phyloP scores from a whole-genome alignment of 2,797 vertebrate species.

The Aphelocoma californica region DNA sequence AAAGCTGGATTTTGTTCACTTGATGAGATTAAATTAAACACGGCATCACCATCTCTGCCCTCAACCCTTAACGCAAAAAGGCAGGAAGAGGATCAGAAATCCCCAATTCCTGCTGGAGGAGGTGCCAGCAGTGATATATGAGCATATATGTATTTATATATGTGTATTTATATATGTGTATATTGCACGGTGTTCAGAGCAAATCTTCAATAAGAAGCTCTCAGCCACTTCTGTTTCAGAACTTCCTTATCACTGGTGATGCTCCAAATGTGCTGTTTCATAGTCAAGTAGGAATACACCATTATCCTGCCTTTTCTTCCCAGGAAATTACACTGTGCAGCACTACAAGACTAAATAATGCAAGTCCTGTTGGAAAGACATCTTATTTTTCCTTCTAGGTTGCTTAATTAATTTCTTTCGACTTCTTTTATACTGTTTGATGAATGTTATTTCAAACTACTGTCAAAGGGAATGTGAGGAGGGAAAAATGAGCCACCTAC shows the following conservation, averaged over 20 bases:
- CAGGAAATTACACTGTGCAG: background rate
- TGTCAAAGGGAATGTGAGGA: slow-evolving; percentile 7
- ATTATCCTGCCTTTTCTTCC: background rate
- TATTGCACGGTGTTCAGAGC: background rate
- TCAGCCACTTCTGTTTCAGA: background rate
- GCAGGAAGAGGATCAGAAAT: background rate
- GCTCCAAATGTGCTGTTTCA: background rate
- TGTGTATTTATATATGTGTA: background rate
- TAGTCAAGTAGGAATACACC: background rate
- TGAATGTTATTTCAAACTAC: slow-evolving; percentile 31
- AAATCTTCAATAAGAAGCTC: background rate
- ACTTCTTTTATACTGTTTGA: slow-evolving; percentile 10
- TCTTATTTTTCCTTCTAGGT: background rate
- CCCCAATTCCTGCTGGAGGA: accelerated
- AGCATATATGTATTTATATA: background rate
- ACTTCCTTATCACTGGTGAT: background rate
- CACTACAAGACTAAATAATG: background rate
- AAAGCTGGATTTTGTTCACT: background rate
- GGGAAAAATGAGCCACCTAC: slow-evolving; percentile 31
- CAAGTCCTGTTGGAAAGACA: background rate
- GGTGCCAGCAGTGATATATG: background rate
- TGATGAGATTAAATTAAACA: background rate
- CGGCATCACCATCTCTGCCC: background rate
- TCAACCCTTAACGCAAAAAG: background rate
- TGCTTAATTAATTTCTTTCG: slow-evolving; percentile 32